Evolutionary conservation across 2,888 invertebrate species (phyloP), one percentile per base, ranked within the genome.

Genomic region (Leptinotarsa rubiginosa): DNA sequence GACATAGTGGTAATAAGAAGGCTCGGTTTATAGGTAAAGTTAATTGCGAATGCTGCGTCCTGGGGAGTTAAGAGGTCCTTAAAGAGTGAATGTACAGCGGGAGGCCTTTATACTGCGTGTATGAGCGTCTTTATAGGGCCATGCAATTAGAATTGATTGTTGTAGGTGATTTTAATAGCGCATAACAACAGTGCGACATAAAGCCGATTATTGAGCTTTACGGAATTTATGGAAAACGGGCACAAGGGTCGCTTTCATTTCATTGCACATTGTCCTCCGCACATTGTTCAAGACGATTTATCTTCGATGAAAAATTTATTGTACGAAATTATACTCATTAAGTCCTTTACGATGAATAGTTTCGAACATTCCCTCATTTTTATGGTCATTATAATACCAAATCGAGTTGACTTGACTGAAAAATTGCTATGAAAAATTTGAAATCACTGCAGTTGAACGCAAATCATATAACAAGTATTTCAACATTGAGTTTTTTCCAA

Each of bases 61-160:
- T 81, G 83, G 80, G 81, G 84, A 83, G 85, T 82, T 84, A 84
- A 83, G 83, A 85, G 85, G 82, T 83, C 84, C 84, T 85, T 83
- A 84, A 85, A 85, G 83, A 84, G 83, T 84, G 83, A 83, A 84
- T 83, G 80, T 81, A 83, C 85, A 84, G 84, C 84, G 82, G 85
- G 85, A 83, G 84, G 82, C 79, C 84, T 84, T 84, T 85, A 85
- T 85, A 84, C 83, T 80, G 79, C 83, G 78, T 83, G 82, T 83
- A 83, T 82, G 83, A 82, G 77, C 83, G 84, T 82, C 84, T 85
- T 86, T 86, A 86, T 86, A 85, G 86, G 85, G 85, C 84, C 84
- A 84, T 85, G 86, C 86, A 87, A 87, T 87, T 86, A 87, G 84
- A 86, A 86, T 85, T 86, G 86, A 87, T 87, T 86, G 86, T 86